These are phyloP conservation scores for Rhynchotus rufescens DNA, from an alignment of 2,797 vertebrate genomes.

Conservation along the genomic window DNA sequence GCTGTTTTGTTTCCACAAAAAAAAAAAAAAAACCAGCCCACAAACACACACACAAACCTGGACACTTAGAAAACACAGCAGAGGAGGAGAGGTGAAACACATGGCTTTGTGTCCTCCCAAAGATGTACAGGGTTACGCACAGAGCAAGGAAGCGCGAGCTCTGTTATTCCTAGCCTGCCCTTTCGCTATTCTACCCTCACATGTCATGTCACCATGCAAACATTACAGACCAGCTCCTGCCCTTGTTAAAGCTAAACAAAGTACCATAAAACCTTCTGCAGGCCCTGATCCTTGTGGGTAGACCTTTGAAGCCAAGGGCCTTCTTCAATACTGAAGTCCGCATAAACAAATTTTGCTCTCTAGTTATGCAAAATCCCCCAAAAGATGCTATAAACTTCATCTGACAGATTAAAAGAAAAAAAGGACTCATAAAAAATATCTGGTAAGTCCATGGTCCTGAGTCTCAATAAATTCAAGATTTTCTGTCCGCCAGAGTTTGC, in stretches of 20 bases:
- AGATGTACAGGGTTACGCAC: background rate
- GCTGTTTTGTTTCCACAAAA: background rate
- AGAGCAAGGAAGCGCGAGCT: background rate
- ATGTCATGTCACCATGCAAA: background rate
- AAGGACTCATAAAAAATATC: background rate
- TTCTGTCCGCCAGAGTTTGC: background rate
- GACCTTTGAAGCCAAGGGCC: slow-evolving; percentile 14
- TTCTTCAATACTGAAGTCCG: background rate
- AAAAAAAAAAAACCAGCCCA: background rate
- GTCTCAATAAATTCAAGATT: background rate
- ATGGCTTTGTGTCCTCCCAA: background rate
- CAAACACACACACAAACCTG: background rate
- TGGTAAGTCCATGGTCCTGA: background rate
- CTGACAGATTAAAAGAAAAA: background rate
- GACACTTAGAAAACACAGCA: background rate
- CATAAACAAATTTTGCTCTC: background rate
- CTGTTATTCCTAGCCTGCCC: background rate
- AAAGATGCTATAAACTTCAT: background rate
- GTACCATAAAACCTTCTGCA: background rate
- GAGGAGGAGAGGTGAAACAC: background rate
- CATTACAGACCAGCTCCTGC: background rate
- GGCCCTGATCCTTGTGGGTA: background rate
- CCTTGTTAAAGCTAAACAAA: slow-evolving; percentile 21
- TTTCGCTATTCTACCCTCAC: slow-evolving; percentile 11
- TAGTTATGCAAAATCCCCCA: background rate